Evolutionary conservation across 2,797 vertebrate genomes (phyloP).

Genomic region (Petrocephalus sullivani): DNA sequence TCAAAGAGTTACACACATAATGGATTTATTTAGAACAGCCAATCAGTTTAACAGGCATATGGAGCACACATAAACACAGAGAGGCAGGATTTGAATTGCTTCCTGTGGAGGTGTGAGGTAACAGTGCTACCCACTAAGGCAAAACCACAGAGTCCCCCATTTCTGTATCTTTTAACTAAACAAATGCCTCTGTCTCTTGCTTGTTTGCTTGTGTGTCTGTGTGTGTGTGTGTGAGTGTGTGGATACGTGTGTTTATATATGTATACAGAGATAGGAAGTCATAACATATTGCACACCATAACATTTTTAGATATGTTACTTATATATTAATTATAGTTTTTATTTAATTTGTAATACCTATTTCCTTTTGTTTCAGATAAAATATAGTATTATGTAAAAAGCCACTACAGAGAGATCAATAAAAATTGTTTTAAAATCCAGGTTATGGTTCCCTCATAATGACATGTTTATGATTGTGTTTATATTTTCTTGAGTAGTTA

Average conservation of each 20-base stretch:
- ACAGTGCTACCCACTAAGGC: not conserved
- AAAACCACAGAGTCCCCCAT: not conserved
- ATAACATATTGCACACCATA: not conserved
- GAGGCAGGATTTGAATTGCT: not conserved
- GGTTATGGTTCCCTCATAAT: not conserved
- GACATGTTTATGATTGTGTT: not conserved
- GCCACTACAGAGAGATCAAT: not conserved
- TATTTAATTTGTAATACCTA: not conserved
- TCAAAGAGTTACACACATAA: not conserved
- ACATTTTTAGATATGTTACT: not conserved
- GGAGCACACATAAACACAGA: not conserved
- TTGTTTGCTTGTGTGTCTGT: not conserved
- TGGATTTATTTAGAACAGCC: not conserved
- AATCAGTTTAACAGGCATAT: not conserved
- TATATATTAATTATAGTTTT: not conserved
- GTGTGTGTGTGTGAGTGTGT: not conserved
- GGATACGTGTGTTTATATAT: not conserved
- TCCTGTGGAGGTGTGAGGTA: not conserved
- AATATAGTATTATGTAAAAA: not conserved
- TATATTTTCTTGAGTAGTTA: not conserved
- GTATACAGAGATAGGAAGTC: too few species aligned
- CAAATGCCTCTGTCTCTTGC: not conserved
- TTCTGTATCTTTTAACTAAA: not conserved
- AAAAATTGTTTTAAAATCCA: not conserved
- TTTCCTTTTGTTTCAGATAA: not conserved